Evolutionary conservation across 2,888 invertebrate species (phyloP), one percentile per base, ranked within the genome.

Genomic region (Plutella xylostella): DNA sequence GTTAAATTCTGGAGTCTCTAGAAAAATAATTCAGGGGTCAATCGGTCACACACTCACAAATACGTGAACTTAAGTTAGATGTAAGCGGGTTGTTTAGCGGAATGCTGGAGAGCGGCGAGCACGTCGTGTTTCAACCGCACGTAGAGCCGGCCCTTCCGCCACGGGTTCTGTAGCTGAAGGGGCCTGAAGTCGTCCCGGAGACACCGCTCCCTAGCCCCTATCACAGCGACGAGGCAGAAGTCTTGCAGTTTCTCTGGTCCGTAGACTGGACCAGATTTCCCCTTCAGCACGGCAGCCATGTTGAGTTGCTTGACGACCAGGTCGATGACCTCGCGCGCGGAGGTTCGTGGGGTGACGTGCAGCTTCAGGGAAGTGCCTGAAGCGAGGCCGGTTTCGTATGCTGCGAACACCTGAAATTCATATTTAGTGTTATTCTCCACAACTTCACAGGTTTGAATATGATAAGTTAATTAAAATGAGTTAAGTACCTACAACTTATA

Each of bases 241-340:
- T 95, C 94, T 49, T 89, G 89, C 48, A 96, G 78, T 68, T 93
- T 91, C 44, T 94, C 94, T 2, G 91, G 88, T 0, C 91, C 89
- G 63, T 94, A 94, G 34, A 95, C 91, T 0, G 96, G 96, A 0
- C 93, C 94, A 34, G 91, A 88, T 67, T 92, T 92, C 38, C 93
- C 82, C 71, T 94, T 96, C 17, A 94, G 79, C 15, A 93, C 89
- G 43, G 94, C 93, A 12, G 96, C 95, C 91, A 95, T 94, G 68
- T 97, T 97, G 35, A 98, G 86, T 72, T 98, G 97, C 67, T 96
- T 94, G 44, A 98, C 94, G 18, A 98, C 97, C 50, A 98, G 86
- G 74, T 96, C 94, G 50, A 98, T 94, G 44, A 98, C 96, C 77
- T 98, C 98, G 14, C 96, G 87, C 0, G 97, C 95, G 0, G 97